Evolutionary conservation across 2,888 invertebrate genomes (phyloP).

Genomic region (Seira sanloemensis): DNA sequence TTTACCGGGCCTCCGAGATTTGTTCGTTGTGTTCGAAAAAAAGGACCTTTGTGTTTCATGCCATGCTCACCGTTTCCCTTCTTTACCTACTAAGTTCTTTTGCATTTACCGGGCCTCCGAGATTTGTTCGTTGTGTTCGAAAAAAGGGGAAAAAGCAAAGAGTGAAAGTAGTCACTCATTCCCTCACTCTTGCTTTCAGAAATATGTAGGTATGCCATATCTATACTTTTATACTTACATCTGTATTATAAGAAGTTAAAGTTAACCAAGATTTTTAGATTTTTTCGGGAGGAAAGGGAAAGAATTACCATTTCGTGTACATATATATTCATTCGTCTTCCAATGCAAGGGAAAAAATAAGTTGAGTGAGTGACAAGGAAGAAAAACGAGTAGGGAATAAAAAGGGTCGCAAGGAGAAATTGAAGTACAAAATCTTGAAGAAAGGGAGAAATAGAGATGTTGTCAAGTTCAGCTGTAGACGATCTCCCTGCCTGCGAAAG

Average conservation of each 20-base stretch:
- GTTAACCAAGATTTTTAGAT: not conserved
- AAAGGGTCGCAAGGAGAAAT: not conserved
- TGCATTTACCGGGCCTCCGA: slow-evolving; percentile 35
- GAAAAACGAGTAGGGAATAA: not conserved
- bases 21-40: slow-evolving; percentile 7
- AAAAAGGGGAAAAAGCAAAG: slow-evolving; percentile 13
- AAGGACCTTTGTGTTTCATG: not conserved
- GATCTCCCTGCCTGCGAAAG: not conserved
- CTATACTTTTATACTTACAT: no score
- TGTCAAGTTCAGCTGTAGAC: slow-evolving; percentile 58
- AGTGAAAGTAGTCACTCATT: slow-evolving; percentile 22
- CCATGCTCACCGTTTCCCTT: not conserved
- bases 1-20: slow-evolving; percentile 39
- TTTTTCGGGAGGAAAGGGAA: not conserved
- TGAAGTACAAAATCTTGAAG: slow-evolving; percentile 1
- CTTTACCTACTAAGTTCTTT: slow-evolving; percentile 14
- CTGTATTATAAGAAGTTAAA: not conserved
- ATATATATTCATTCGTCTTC: not conserved
- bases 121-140: slow-evolving; percentile 21
- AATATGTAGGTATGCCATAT: not conserved
- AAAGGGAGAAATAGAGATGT: slow-evolving; percentile 46
- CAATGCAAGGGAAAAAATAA: slow-evolving; percentile 11
- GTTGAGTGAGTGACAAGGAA: slow-evolving; percentile 51
- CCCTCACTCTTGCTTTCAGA: not conserved
- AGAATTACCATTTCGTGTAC: not conserved